Conservation (phyloP, 2,888 invertebrate species). For the Lymantria dispar region DNA sequence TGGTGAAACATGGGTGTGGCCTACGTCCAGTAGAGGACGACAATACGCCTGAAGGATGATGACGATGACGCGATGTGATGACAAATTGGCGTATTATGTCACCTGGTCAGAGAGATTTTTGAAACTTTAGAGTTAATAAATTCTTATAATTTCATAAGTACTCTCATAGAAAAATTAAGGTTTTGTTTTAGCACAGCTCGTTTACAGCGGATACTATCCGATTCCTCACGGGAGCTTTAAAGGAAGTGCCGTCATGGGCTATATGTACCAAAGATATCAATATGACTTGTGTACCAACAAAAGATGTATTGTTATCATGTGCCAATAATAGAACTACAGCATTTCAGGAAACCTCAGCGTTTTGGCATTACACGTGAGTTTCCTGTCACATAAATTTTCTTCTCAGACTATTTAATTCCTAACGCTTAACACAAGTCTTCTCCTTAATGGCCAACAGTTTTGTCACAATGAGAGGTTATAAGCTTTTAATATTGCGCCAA, state of each 20-base stretch:
- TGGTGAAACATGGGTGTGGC: no score
- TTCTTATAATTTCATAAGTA: neutral
- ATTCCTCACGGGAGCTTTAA: conserved; percentile 42
- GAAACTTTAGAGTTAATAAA: neutral
- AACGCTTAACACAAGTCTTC: no score
- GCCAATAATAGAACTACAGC: conserved; percentile 22
- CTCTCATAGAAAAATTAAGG: neutral
- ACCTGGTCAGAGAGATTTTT: no score
- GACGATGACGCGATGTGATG: no score
- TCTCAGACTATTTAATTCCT: no score
- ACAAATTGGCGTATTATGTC: no score
- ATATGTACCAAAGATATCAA: conserved; percentile 31
- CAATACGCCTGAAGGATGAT: no score
- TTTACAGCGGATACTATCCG: conserved; percentile 51
- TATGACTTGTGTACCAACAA: conserved; percentile 37
- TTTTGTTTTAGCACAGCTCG: conserved; percentile 46
- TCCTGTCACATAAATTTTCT: neutral
- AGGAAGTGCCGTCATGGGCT: conserved; percentile 44
- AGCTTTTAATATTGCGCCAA: no score
- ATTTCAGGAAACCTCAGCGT: conserved; percentile 47
- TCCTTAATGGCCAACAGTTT: no score
- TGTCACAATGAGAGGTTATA: no score
- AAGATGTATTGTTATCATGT: conserved; percentile 43
- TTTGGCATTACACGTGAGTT: conserved; percentile 54
- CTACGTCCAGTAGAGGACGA: no score